A percentile compares a stretch with the other conserved stretches of the same genome.
Conservation (phyloP, 2,888 invertebrate species). For the Timandra comae region DNA sequence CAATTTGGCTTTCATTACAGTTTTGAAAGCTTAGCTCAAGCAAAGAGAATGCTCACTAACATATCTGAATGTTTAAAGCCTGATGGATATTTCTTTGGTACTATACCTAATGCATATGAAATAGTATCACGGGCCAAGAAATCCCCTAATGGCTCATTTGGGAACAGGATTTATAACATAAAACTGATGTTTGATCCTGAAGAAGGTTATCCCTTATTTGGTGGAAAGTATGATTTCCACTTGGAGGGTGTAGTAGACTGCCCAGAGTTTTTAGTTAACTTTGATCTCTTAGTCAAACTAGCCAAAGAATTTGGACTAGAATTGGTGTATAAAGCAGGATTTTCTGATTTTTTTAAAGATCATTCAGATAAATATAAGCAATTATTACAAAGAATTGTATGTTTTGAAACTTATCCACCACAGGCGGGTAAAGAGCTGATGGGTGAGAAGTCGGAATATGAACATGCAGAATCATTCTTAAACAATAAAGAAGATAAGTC, state of each 20-base stretch:
- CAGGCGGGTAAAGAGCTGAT: slow-evolving; percentile 70
- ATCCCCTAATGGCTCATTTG: slow-evolving; percentile 78
- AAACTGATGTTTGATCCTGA: slow-evolving; percentile 81
- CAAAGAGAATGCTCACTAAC: slow-evolving; percentile 94
- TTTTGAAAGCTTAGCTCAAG: slow-evolving; percentile 92
- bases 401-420: slow-evolving; percentile 89
- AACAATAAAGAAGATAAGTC: slow-evolving; percentile 49
- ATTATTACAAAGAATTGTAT: slow-evolving; percentile 86
- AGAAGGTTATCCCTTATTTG: slow-evolving; percentile 88
- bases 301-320: slow-evolving; percentile 84
- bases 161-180: slow-evolving; percentile 87
- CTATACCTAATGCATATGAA: slow-evolving; percentile 95
- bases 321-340: slow-evolving; percentile 81
- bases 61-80: slow-evolving; percentile 91
- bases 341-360: slow-evolving; percentile 87
- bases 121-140: slow-evolving; percentile 85
- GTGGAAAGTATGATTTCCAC: slow-evolving; percentile 96
- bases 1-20: slow-evolving; percentile 99
- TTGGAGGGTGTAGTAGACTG: slow-evolving; percentile 98
- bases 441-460: slow-evolving; percentile 81
- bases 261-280: slow-evolving; percentile 98
- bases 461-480: slow-evolving; percentile 81
- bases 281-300: slow-evolving; percentile 87
- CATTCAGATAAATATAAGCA: slow-evolving; percentile 60
- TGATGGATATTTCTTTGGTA: slow-evolving; percentile 97